Percentiles rank a stretch among this genome's conserved stretches.
phyloP scores from a whole-genome alignment of 2,113 vertebrate genomes.

The Gambusia affinis region DNA sequence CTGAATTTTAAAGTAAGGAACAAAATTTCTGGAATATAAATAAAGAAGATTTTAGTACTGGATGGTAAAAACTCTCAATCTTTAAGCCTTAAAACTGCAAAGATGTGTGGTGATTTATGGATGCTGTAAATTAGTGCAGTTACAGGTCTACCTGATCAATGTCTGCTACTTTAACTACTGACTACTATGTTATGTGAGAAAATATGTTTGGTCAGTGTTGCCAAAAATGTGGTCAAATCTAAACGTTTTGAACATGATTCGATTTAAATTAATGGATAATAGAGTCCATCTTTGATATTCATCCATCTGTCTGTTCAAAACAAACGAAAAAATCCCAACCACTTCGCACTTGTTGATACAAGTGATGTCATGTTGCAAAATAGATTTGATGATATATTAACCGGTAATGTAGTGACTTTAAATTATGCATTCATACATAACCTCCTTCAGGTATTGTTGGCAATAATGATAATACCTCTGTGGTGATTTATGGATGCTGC shows the following conservation, averaged over 20 bases:
- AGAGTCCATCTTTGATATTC: background rate
- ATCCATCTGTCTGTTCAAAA: background rate
- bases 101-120: no score
- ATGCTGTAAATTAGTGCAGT: no score
- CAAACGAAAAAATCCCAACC: background rate
- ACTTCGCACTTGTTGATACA: no score
- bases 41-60: background rate
- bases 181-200: background rate
- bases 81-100: background rate
- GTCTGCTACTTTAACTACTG: background rate
- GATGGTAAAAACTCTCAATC: background rate
- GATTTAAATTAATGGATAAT: background rate
- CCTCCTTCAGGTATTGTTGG: slow-evolving; percentile 17
- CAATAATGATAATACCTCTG: slow-evolving; percentile 54
- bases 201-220: background rate
- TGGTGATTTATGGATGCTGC: slow-evolving; percentile 53
- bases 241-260: background rate
- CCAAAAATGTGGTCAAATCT: background rate
- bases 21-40: background rate
- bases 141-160: no score
- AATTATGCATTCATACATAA: background rate
- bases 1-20: no score
- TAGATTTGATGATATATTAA: slow-evolving; percentile 12
- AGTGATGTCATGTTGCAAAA: no score
- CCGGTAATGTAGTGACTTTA: background rate